Conservation (phyloP, 2,113 vertebrate species). For the Neotoma lepida region DNA sequence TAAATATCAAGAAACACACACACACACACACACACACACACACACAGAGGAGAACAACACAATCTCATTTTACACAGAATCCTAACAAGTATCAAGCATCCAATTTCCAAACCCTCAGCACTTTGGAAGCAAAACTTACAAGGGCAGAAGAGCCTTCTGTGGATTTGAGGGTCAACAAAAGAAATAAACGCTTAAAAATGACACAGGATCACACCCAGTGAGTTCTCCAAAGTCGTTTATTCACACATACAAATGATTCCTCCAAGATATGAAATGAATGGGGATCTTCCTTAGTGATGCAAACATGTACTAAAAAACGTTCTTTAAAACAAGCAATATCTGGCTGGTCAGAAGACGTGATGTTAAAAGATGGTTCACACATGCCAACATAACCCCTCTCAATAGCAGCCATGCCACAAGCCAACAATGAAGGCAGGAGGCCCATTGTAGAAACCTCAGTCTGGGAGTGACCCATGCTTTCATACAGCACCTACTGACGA, state of each 20-base stretch:
- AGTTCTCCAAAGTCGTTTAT: constrained; percentile 70
- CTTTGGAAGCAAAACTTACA: constrained; percentile 45
- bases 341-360: background rate
- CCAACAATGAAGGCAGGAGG: background rate
- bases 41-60: constrained; percentile 1
- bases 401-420: background rate
- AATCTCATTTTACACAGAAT: constrained; percentile 45
- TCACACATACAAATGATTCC: constrained; percentile 36
- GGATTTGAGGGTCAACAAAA: background rate
- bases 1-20: background rate
- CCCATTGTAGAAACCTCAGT: background rate
- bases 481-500: background rate
- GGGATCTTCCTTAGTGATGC: constrained; percentile 50
- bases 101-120: constrained; percentile 43
- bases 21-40: background rate
- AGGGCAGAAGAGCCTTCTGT: background rate
- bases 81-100: constrained; percentile 44
- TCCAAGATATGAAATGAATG: constrained; percentile 45
- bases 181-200: constrained; percentile 37
- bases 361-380: constrained; percentile 19
- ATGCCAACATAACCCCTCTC: background rate
- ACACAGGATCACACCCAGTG: constrained; percentile 63
- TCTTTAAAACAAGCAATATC: constrained; percentile 44
- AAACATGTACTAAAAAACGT: constrained; percentile 48
- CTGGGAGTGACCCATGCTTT: background rate